Evolutionary conservation across 2,888 invertebrate genomes (phyloP).

Genomic region (Anoncus sp.): DNA sequence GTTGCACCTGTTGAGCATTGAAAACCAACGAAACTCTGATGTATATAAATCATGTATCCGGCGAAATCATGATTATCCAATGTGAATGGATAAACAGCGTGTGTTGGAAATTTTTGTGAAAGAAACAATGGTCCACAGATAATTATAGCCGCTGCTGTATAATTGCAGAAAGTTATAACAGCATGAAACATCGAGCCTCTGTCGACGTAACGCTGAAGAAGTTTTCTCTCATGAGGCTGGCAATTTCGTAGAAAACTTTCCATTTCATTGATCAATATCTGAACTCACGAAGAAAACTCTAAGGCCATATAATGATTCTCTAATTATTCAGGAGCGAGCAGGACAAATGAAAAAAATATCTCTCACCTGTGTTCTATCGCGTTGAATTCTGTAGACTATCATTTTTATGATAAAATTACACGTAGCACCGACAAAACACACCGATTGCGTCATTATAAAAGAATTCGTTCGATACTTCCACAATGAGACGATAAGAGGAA

Average conservation of each 20-base stretch:
- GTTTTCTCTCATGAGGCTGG: slow-evolving; percentile 21
- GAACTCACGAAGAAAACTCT: neutral
- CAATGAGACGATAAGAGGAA: slow-evolving; percentile 44
- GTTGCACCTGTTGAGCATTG: slow-evolving; percentile 66
- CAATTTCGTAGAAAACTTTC: neutral
- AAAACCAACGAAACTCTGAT: slow-evolving; percentile 66
- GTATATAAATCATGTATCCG: slow-evolving; percentile 36
- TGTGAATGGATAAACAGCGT: no score
- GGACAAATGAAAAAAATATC: no score
- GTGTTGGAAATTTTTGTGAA: no score
- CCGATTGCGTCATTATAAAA: slow-evolving; percentile 61
- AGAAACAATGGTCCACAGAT: slow-evolving; percentile 64
- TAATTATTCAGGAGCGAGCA: no score
- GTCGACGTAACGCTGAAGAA: slow-evolving; percentile 65
- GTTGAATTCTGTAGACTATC: slow-evolving; percentile 50
- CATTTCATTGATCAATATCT: neutral
- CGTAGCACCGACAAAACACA: slow-evolving; percentile 59
- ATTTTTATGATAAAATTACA: slow-evolving; percentile 59
- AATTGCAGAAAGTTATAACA: slow-evolving; percentile 49
- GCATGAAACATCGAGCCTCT: slow-evolving; percentile 59
- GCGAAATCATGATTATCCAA: no score
- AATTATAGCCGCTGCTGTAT: slow-evolving; percentile 57
- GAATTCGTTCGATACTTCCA: slow-evolving; percentile 41
- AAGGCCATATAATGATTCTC: no score
- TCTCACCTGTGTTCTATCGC: no score